Evolutionary conservation across 2,113 vertebrate genomes (phyloP), one percentile per base, ranked within the genome.

Genomic region (Melanerpes aurifrons): DNA sequence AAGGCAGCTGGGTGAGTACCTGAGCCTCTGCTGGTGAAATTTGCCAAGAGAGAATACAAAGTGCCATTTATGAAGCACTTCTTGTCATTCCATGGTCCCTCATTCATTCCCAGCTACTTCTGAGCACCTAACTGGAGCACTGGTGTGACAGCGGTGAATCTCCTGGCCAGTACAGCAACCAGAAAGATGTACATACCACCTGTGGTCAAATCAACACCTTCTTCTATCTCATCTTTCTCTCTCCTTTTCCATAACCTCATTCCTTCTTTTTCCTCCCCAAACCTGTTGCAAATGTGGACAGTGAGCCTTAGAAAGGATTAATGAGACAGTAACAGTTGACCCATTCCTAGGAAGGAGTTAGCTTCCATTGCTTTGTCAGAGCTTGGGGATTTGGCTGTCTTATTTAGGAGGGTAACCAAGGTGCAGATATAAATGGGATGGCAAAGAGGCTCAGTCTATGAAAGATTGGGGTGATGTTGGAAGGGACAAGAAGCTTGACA

Each of bases 1-100:
- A 96, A 96, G 92, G 86, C 94, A 43, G 84, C 95, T 96, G 95
- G 92, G 92, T 94, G 94, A 95, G 95, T 96, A 96, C 95, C 67
- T 96, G 92, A 96, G 89, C 89, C 92, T 95, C 87, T 82, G 71
- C 89, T 77, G 71, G 91, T 85, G 69, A 82, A 92, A 82, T 87
- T 93, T 87, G 59, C 78, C 82, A 56, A 94, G 94, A 69, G 15
- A 37, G 86, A 90, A 75, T 80, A 84, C 53, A 47, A 76, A 87
- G 59, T 93, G 86, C 82, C 74, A 79, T 95, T 91, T 92, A 24
- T 56, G 59, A 93, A 89, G 90, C 21, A 3, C 63, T 93, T 86
- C 25, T 86, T 78, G 25, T 56, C 95, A 94, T 96, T 94, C 64
- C 87, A 92, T 93, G 67, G 26, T 89, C 77, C 75, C 9, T 2